Evolutionary conservation across 2,888 invertebrate genomes (phyloP).

Genomic region (Macaria liturata): DNA sequence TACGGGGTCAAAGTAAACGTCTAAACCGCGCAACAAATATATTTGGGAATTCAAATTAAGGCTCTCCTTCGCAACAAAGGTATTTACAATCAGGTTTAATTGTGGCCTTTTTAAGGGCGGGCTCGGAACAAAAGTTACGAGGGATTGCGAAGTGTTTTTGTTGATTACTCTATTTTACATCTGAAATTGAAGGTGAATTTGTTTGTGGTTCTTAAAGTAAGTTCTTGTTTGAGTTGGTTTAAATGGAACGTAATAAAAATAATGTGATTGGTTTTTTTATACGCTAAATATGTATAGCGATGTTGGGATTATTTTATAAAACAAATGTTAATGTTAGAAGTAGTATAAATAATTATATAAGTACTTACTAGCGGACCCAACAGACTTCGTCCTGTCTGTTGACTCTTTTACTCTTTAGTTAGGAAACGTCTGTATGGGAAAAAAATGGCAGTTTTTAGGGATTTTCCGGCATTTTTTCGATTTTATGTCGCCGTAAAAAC

Average conservation of each 20-base stretch:
- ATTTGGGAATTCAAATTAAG: constrained; percentile 29
- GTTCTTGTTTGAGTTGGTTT: background rate
- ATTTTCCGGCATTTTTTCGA: no score
- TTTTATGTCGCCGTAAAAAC: no score
- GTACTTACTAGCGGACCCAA: no score
- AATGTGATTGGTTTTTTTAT: no score
- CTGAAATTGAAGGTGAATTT: background rate
- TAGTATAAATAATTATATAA: no score
- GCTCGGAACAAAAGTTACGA: constrained; percentile 16
- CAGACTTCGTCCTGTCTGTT: no score
- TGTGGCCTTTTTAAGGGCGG: constrained; percentile 20
- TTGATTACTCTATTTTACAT: constrained; percentile 10
- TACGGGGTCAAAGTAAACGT: constrained; percentile 30
- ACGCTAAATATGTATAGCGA: no score
- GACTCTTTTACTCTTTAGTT: no score
- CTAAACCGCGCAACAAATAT: constrained; percentile 26
- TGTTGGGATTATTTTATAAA: no score
- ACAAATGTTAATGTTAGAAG: no score
- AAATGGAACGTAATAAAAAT: background rate
- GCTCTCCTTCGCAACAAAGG: constrained; percentile 25
- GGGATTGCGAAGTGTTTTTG: constrained; percentile 13
- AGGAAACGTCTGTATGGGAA: no score
- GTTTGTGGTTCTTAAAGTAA: background rate
- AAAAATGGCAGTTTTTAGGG: no score
- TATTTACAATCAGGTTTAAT: constrained; percentile 29